Conservation (phyloP, 2,113 vertebrate genomes). For the Phylloscopus trochiloides region DNA sequence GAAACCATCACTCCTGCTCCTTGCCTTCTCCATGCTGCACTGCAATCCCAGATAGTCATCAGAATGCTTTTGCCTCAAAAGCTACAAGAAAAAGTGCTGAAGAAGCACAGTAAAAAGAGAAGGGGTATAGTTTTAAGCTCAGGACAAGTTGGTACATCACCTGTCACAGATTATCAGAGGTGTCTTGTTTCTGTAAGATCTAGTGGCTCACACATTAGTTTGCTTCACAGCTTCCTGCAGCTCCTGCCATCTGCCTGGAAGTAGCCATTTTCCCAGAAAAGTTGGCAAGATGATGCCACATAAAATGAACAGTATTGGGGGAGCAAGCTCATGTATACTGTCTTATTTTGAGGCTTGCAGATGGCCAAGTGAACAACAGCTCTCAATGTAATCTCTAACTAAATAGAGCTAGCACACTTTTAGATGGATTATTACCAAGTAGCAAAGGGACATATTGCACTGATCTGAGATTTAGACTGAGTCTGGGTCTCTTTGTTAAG, state of each 20-base stretch:
- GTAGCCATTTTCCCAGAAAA: conserved; percentile 20
- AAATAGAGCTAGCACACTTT: background rate
- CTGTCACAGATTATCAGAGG: background rate
- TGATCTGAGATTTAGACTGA: background rate
- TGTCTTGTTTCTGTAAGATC: background rate
- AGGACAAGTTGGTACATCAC: background rate
- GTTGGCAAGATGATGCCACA: background rate
- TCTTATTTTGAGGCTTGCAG: background rate
- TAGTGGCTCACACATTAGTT: background rate
- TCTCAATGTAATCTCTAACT: background rate
- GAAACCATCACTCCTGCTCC: background rate
- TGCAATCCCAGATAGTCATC: background rate
- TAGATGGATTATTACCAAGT: background rate
- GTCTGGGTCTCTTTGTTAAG: background rate
- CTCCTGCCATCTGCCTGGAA: conserved; percentile 42
- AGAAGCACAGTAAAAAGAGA: background rate
- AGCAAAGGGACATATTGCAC: background rate
- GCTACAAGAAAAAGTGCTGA: background rate
- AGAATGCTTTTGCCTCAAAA: background rate
- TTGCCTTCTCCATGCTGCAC: background rate
- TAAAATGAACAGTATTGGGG: background rate
- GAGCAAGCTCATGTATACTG: background rate
- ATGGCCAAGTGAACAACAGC: conserved; percentile 9
- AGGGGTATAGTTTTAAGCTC: background rate
- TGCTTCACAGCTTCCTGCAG: background rate